phyloP scores from a whole-genome alignment of 2,797 vertebrate genomes.

The Crax fasciolata region DNA sequence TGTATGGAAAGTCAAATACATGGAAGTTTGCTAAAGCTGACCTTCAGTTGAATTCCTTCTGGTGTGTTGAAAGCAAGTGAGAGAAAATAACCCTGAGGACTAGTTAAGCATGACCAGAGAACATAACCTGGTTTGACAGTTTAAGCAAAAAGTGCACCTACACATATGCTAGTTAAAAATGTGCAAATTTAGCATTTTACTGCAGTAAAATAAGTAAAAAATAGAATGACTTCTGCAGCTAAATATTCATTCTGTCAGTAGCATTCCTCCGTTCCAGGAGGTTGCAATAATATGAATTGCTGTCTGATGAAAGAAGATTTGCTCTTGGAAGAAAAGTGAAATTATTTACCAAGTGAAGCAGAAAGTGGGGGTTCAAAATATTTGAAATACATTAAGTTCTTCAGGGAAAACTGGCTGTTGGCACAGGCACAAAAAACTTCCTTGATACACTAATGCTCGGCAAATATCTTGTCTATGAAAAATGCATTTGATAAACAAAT shows the following conservation, averaged over 20 bases:
- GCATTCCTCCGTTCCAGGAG: constrained; percentile 45
- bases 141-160: not conserved
- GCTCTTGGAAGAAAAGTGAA: constrained; percentile 77
- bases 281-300: constrained; percentile 62
- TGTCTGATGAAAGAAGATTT: constrained; percentile 75
- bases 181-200: constrained; percentile 48
- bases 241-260: constrained; percentile 69
- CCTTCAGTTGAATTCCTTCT: constrained; percentile 8
- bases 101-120: constrained; percentile 37
- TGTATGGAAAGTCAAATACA: not conserved
- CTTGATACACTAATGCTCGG: constrained; percentile 54
- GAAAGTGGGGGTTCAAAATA: constrained; percentile 72
- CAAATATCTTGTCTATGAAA: constrained; percentile 61
- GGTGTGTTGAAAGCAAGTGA: constrained; percentile 23
- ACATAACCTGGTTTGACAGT: constrained; percentile 31
- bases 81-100: constrained; percentile 40
- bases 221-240: constrained; percentile 8
- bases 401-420: constrained; percentile 65
- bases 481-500: constrained; percentile 63
- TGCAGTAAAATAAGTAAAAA: constrained; percentile 27
- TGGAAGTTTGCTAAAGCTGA: constrained; percentile 39
- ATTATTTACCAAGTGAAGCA: constrained; percentile 80
- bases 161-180: constrained; percentile 12
- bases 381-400: constrained; percentile 73
- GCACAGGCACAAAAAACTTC: constrained; percentile 63